Percentiles rank a stretch among this genome's conserved stretches.
These are phyloP conservation scores for Channa argus DNA, from an alignment of 2,113 vertebrate genomes.

Conservation along the genomic window DNA sequence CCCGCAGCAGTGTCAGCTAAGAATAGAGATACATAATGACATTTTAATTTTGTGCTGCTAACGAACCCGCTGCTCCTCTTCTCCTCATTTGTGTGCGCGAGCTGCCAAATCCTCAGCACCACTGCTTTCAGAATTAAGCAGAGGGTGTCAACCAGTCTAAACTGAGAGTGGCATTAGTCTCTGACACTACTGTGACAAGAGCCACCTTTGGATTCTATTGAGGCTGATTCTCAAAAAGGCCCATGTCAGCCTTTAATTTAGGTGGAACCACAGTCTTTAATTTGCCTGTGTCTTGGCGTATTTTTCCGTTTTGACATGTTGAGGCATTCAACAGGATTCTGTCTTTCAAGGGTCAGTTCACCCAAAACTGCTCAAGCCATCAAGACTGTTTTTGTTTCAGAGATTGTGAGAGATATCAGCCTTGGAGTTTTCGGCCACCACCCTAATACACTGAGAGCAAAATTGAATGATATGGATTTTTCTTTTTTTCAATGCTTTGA, in stretches of 20 bases:
- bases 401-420: conserved; percentile 18
- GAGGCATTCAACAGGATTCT: conserved; percentile 19
- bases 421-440: not conserved
- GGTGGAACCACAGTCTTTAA: conserved; percentile 20
- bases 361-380: not conserved
- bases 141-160: conserved; percentile 52
- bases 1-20: conserved; percentile 64
- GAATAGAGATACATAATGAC: conserved; percentile 76
- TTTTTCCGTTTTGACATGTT: conserved; percentile 12
- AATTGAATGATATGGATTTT: conserved; percentile 51
- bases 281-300: conserved; percentile 18
- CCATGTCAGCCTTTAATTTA: conserved; percentile 54
- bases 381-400: conserved; percentile 15
- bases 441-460: conserved; percentile 23
- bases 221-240: conserved; percentile 29
- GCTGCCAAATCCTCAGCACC: conserved; percentile 51
- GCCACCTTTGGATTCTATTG: conserved; percentile 50
- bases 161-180: conserved; percentile 49
- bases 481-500: conserved; percentile 36
- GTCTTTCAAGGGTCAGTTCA: not conserved
- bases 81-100: conserved; percentile 52
- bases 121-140: conserved; percentile 60
- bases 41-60: conserved; percentile 77
- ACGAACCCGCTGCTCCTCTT: conserved; percentile 55
- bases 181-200: conserved; percentile 38